Evolutionary conservation across 1,140 invertebrate genomes (phyloP).

Genomic region (Holcopasites calliopsidis): DNA sequence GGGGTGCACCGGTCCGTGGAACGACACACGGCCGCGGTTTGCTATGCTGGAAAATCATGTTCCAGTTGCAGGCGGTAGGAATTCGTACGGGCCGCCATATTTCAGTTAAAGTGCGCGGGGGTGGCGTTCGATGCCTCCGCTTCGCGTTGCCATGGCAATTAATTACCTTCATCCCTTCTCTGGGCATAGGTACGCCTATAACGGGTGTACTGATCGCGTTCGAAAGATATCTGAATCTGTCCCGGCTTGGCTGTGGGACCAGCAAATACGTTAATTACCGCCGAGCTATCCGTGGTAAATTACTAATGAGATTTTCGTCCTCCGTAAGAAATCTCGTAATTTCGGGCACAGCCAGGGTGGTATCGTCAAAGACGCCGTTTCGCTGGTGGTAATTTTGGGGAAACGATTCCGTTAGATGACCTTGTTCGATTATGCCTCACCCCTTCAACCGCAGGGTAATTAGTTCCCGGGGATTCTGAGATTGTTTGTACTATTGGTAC

Average conservation of each 20-base stretch:
- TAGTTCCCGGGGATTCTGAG: too few species aligned
- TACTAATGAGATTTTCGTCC: conserved; percentile 44
- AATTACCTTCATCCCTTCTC: conserved; percentile 79
- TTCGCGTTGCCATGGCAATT: conserved; percentile 79
- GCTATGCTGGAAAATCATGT: conserved; percentile 62
- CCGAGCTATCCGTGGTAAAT: conserved; percentile 30
- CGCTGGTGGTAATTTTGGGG: neutral
- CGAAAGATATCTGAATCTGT: conserved; percentile 52
- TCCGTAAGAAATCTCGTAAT: conserved; percentile 28
- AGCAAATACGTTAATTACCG: conserved; percentile 58
- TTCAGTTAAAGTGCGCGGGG: conserved; percentile 76
- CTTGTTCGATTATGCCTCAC: neutral
- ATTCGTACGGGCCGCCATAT: conserved; percentile 76
- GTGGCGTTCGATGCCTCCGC: conserved; percentile 76
- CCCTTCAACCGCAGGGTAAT: neutral
- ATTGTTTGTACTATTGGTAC: too few species aligned
- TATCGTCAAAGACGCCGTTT: neutral
- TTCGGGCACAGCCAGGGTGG: neutral
- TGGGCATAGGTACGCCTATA: conserved; percentile 72
- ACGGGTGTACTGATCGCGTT: conserved; percentile 71
- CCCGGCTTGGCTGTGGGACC: conserved; percentile 15
- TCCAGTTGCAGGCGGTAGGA: conserved; percentile 50
- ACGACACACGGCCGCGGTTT: conserved; percentile 54
- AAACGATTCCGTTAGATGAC: neutral
- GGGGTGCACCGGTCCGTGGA: conserved; percentile 5